phyloP scores from a whole-genome alignment of 1,140 invertebrate species.

The Lepidostoma basale region DNA sequence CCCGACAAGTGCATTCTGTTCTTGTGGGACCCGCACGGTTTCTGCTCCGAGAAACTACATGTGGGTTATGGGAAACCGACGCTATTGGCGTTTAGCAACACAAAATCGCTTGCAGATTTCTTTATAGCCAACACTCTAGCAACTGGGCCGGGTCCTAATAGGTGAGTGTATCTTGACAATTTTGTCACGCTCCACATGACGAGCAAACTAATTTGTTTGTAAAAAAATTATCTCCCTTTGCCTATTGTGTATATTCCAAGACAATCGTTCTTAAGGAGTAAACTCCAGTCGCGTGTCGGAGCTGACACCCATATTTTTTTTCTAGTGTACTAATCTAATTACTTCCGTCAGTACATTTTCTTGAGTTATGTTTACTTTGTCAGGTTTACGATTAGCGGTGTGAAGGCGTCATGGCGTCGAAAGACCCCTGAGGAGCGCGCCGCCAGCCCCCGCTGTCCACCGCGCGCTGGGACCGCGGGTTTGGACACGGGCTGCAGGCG shows the following conservation, averaged over 20 bases:
- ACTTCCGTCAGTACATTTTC: no score
- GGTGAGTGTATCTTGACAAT: not conserved
- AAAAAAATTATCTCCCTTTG: no score
- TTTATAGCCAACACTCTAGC: not conserved
- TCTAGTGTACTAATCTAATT: no score
- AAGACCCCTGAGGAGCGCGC: conserved; percentile 8
- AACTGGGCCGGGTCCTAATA: conserved; percentile 7
- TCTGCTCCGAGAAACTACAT: conserved; percentile 1
- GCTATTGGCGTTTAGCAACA: not conserved
- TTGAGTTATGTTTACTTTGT: no score
- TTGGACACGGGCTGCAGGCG: not conserved
- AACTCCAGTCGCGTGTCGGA: no score
- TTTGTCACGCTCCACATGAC: no score
- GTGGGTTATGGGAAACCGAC: conserved; percentile 10
- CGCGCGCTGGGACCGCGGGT: not conserved
- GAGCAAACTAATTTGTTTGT: no score
- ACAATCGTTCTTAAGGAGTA: no score
- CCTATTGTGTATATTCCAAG: no score
- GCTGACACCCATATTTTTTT: no score
- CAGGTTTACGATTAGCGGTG: conserved; percentile 7
- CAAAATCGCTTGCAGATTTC: conserved; percentile 4
- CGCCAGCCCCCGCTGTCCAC: not conserved
- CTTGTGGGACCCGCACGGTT: conserved; percentile 25
- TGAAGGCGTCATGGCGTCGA: not conserved
- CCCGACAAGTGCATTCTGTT: conserved; percentile 11